Evolutionary conservation across 2,888 invertebrate species (phyloP), one percentile per base, ranked within the genome.

Genomic region (Amphiduros pacificus): DNA sequence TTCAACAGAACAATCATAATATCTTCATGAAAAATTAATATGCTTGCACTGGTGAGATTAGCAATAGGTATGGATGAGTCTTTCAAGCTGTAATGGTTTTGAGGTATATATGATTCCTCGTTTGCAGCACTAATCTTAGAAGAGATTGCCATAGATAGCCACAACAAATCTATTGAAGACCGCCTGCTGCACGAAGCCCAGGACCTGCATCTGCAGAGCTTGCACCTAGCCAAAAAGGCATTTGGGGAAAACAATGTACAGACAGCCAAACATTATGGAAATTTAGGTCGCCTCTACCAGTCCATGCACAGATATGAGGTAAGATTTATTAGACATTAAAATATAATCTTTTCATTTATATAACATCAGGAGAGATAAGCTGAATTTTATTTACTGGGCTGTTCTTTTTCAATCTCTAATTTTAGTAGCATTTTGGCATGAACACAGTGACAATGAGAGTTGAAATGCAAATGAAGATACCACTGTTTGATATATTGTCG

Each of bases 201-300:
- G 81, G 86, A 88, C 44, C 85, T 95, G 36, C 95, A 96, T 84
- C 87, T 90, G 72, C 89, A 90, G 59, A 94, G 94, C 3, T 85
- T 96, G 54, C 86, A 88, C 56, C 84, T 94, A 48, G 90, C 93
- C 17, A 87, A 89, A 83, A 87, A 89, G 78, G 90, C 91, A 0
- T 94, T 94, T 81, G 95, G 96, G 0, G 94, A 94, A 83, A 89
- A 89, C 79, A 95, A 95, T 84, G 93, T 95, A 40, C 94, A 95
- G 85, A 94, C 94, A 0, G 94, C 95, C 56, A 95, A 95, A 80
- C 94, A 94, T 83, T 96, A 94, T 83, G 95, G 95, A 14, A 96
- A 96, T 85, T 86, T 96, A 55, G 96, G 96, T 60, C 86, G 96
- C 17, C 86, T 96, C 17, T 95, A 94, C 85, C 95, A 96, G 84